Evolutionary conservation across 2,888 invertebrate genomes (phyloP).

Genomic region (Temnothorax rugatulus): DNA sequence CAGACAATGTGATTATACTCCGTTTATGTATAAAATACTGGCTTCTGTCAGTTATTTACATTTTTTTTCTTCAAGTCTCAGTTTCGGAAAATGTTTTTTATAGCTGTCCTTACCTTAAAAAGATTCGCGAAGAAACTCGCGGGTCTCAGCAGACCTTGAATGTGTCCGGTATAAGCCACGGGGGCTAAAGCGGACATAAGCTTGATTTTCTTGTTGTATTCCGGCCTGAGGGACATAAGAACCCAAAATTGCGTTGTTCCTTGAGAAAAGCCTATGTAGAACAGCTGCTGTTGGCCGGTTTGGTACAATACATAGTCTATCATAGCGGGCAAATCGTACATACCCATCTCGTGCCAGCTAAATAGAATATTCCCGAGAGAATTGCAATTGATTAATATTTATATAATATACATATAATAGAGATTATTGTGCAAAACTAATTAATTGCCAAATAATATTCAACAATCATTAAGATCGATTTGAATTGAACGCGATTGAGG

Average conservation of each 20-base stretch:
- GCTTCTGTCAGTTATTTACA: neutral
- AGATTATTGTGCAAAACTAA: neutral
- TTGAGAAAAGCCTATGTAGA: conserved; percentile 93
- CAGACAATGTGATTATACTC: neutral
- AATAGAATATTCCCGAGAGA: neutral
- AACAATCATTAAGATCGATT: neutral
- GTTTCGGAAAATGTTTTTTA: neutral
- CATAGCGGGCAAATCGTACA: conserved; percentile 92
- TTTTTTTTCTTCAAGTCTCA: neutral
- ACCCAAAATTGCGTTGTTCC: conserved; percentile 91
- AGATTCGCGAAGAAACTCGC: conserved; percentile 86
- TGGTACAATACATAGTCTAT: conserved; percentile 90
- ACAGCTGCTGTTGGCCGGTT: conserved; percentile 89
- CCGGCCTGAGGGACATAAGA: conserved; percentile 88
- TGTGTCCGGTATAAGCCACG: conserved; percentile 89
- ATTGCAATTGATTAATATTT: neutral
- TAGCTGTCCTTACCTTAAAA: conserved; percentile 74
- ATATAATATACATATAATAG: neutral
- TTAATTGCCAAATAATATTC: neutral
- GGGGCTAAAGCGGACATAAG: conserved; percentile 90
- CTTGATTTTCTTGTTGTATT: conserved; percentile 90
- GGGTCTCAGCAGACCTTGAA: conserved; percentile 85
- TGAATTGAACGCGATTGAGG: neutral
- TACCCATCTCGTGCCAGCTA: conserved; percentile 94
- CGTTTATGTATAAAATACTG: neutral